Evolutionary conservation across 2,888 invertebrate species (phyloP), one percentile per base, ranked within the genome.

Genomic region (Dicycla oo): DNA sequence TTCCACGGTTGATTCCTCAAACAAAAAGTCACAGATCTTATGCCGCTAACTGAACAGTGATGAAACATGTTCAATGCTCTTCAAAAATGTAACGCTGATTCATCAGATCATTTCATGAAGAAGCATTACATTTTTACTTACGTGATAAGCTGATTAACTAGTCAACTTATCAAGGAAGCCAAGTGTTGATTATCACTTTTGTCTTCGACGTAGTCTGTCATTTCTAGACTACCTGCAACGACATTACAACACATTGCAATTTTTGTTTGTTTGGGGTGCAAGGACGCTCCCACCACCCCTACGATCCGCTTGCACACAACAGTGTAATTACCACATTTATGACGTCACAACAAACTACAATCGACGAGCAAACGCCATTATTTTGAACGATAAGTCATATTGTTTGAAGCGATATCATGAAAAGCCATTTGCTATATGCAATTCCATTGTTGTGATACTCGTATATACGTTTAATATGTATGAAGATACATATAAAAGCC

Each of bases 381-480:
- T 69, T 77, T 80, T 80, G 80, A 73, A 80, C 66, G 69, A 67
- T 80, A 77, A 60, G 53, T 69, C 56, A 79, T 68, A 49, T 56
- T 69, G 76, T 80, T 80, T 68, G n/a, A 60, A 64, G 53, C 58
- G 23, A 54, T 69, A 69, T 57, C 38, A 54, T 64, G 53, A 57
- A 76, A 67, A 63, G 68, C 38, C 70, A 43, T 75, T 70, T 75
- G 23, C 13, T 49, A 34, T 45, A 38, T 34, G 40, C 23, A 26
- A 38, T 67, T 56, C n/a, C 78, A 68, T 30, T 78, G 67, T 67
- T 73, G 20, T 51, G 23, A 49, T 34, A 34, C n/a, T n/a, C n/a
- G 30, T 38, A 38, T 56, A 45, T 61, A 67, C 49, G 49, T 76
- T 76, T 67, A 65, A 53, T 75, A 67, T 70, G 38, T 30, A 64